Percentiles rank a stretch among this genome's conserved stretches.
These are phyloP conservation scores for Rhinopithecus roxellana DNA, from an alignment of 2,113 vertebrate genomes.

Conservation along the genomic window DNA sequence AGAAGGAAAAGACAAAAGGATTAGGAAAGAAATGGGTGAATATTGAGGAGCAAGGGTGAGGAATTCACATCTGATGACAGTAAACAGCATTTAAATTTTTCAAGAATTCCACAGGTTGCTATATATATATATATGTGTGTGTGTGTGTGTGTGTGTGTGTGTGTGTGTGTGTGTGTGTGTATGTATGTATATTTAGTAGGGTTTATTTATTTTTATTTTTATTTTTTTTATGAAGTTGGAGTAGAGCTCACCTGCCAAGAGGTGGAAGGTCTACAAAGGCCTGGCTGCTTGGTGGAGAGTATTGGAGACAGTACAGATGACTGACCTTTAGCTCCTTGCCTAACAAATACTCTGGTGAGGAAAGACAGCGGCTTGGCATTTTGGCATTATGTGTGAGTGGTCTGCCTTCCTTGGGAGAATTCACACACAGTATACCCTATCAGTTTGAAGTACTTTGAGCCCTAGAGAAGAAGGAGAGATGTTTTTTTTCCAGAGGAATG, in stretches of 20 bases:
- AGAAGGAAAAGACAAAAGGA: neutral
- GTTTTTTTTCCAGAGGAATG: neutral
- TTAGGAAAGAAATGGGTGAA: neutral
- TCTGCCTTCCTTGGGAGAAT: neutral
- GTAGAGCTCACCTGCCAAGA: neutral
- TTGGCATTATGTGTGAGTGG: neutral
- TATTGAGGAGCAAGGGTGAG: neutral
- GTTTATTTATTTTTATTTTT: no score
- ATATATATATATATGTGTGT: no score
- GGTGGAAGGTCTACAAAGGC: neutral
- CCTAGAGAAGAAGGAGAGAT: neutral
- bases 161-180: neutral
- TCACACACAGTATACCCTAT: neutral
- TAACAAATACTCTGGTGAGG: neutral
- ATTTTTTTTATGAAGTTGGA: neutral
- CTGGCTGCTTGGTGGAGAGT: neutral
- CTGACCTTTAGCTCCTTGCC: neutral
- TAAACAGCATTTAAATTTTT: no score
- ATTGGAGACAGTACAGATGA: neutral
- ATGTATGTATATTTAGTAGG: neutral
- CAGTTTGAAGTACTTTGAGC: neutral
- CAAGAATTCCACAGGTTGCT: no score
- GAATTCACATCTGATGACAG: neutral
- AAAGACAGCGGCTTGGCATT: conserved; percentile 7
- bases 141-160: no score